Conservation (phyloP, 2,888 invertebrate species). For the Altica lythri region DNA sequence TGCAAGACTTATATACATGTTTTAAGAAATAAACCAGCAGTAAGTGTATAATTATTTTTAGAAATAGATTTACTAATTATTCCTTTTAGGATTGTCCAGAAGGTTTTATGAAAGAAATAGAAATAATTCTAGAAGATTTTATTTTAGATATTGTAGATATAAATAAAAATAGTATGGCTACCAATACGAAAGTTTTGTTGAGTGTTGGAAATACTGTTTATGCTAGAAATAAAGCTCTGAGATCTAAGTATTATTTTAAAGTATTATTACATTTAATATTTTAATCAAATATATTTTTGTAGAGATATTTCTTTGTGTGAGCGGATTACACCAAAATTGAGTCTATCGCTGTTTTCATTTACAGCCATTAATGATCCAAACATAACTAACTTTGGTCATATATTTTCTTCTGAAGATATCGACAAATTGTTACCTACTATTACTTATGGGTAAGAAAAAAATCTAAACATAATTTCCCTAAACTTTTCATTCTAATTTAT, state of each 20-base stretch:
- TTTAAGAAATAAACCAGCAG: constrained; percentile 20
- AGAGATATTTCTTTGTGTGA: constrained; percentile 33
- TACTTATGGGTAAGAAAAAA: constrained; percentile 3
- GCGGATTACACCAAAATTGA: constrained; percentile 28
- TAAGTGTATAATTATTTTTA: constrained; percentile 7
- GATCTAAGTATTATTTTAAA: constrained; percentile 26
- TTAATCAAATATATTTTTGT: constrained; percentile 13
- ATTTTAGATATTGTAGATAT: constrained; percentile 29
- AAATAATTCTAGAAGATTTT: constrained; percentile 28
- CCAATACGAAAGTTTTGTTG: constrained; percentile 32
- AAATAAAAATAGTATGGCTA: constrained; percentile 32
- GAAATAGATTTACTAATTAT: constrained; percentile 1
- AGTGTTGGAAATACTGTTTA: constrained; percentile 29
- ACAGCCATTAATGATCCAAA: constrained; percentile 22
- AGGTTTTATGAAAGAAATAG: constrained; percentile 18
- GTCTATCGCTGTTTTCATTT: constrained; percentile 20
- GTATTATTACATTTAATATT: not conserved
- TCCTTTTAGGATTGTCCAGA: constrained; percentile 19
- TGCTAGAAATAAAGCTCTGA: constrained; percentile 34
- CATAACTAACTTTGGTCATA: constrained; percentile 19
- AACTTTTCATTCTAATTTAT: too few species aligned
- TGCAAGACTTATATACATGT: constrained; percentile 23
- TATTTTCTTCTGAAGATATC: constrained; percentile 10
- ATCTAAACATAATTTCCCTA: too few species aligned
- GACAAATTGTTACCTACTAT: constrained; percentile 11